A percentile compares a stretch with the other conserved stretches of the same genome.
These are phyloP conservation scores for Drosophila hamatofila DNA, from an alignment of 2,888 invertebrate species.

Conservation along the genomic window DNA sequence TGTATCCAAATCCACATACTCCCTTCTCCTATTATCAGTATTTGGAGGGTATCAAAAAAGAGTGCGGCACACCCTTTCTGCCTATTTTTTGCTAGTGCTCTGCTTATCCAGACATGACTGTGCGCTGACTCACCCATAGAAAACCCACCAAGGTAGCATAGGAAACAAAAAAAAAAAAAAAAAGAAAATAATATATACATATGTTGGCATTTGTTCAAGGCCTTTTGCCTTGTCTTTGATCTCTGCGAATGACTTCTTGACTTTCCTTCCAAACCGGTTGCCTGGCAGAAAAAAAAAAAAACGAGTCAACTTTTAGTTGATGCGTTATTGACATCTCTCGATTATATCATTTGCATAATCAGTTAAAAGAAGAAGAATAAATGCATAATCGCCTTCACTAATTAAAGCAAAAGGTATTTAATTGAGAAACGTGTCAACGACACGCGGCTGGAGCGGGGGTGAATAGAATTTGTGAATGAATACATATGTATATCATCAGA, in stretches of 20 bases:
- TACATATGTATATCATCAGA: not conserved
- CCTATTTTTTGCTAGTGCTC: not conserved
- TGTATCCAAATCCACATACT: not conserved
- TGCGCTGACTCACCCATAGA: conserved; percentile 42
- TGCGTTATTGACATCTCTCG: conserved; percentile 26
- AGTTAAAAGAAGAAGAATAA: not conserved
- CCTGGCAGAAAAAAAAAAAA: not conserved
- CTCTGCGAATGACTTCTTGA: conserved; percentile 22
- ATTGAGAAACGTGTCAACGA: not conserved
- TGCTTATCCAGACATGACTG: conserved; percentile 6
- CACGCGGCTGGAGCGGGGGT: not conserved
- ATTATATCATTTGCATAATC: conserved; percentile 16
- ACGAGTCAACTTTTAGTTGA: conserved; percentile 25
- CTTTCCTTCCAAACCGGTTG: conserved; percentile 47
- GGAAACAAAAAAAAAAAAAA: not conserved
- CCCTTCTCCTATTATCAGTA: too few relatives aligned
- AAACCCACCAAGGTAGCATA: conserved; percentile 26
- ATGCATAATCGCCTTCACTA: not conserved
- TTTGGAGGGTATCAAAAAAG: not conserved
- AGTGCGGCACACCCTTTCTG: conserved; percentile 29
- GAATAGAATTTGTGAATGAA: conserved; percentile 1
- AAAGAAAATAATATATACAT: not conserved
- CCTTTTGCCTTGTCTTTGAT: conserved; percentile 43
- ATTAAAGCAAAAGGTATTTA: not conserved
- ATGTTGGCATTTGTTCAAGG: conserved; percentile 62